These are phyloP conservation scores for Paraescarpia echinospica DNA, from an alignment of 1,140 invertebrate species.

Conservation along the genomic window DNA sequence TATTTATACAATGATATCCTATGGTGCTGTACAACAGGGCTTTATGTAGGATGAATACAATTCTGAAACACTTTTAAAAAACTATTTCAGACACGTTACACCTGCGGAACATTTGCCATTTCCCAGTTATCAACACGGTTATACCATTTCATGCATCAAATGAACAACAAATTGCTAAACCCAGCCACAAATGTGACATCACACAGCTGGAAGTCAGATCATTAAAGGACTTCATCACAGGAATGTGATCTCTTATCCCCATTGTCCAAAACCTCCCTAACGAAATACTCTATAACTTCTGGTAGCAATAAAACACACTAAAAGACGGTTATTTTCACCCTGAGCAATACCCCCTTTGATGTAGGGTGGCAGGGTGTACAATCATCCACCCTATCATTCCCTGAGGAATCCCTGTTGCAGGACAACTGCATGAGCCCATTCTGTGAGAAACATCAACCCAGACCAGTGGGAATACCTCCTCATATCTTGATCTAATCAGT, in stretches of 20 bases:
- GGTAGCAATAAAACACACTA: not conserved
- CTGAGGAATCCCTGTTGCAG: not conserved
- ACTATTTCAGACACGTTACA: too few species aligned
- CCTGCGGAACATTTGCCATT: not conserved
- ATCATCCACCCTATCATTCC: not conserved
- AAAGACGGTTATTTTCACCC: not conserved
- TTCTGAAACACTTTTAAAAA: too few species aligned
- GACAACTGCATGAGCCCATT: not conserved
- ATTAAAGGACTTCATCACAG: not conserved
- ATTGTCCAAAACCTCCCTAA: not conserved
- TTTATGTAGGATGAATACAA: too few species aligned
- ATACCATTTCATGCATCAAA: not conserved
- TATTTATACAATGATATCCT: too few species aligned
- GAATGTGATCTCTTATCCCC: not conserved
- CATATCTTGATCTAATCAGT: not conserved
- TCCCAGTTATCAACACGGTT: not conserved
- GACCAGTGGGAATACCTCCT: not conserved
- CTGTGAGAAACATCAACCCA: not conserved
- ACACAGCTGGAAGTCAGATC: not conserved
- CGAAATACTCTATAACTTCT: not conserved
- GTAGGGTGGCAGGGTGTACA: not conserved
- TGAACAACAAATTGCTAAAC: not conserved
- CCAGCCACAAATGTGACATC: not conserved
- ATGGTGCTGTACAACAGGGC: too few species aligned
- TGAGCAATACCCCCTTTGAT: not conserved